These are phyloP conservation scores for Cordilura impudica DNA, from an alignment of 2,888 invertebrate genomes.

Conservation along the genomic window DNA sequence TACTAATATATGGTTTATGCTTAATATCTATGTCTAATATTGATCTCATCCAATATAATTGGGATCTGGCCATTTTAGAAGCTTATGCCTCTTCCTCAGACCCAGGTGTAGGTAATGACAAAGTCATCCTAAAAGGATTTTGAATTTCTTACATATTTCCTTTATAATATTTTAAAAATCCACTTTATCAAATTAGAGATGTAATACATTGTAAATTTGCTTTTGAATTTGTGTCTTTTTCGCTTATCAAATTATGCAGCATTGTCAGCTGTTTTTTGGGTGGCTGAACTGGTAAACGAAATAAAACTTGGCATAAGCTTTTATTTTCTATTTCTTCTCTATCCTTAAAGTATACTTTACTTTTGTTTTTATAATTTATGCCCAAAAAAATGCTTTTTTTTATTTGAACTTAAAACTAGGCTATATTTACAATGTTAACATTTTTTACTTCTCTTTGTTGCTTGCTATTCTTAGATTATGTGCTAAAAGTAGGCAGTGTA, in stretches of 20 bases:
- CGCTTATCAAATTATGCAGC: conserved; percentile 29
- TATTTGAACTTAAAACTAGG: neutral
- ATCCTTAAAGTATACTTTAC: conserved; percentile 2
- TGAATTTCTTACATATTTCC: no score
- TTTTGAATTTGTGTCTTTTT: conserved; percentile 4
- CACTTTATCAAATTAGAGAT: neutral
- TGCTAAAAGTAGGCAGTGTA: neutral
- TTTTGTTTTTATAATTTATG: conserved; percentile 31
- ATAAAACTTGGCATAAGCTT: conserved; percentile 14
- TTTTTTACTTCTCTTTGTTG: conserved; percentile 9
- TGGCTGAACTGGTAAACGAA: neutral
- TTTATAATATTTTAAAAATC: no score
- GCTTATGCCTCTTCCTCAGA: no score
- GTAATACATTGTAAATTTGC: conserved; percentile 24
- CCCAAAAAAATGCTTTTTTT: conserved; percentile 11
- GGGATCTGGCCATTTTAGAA: no score
- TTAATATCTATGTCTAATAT: no score
- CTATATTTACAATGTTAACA: neutral
- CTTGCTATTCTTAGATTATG: neutral
- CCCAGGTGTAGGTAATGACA: no score
- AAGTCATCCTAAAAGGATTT: no score
- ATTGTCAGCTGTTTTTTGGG: conserved; percentile 26
- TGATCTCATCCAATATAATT: no score
- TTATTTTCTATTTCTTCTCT: neutral
- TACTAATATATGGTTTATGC: no score